Base-by-base conservation (phyloP, 2,797 vertebrate genomes). In the Australoheros facetus region DNA sequence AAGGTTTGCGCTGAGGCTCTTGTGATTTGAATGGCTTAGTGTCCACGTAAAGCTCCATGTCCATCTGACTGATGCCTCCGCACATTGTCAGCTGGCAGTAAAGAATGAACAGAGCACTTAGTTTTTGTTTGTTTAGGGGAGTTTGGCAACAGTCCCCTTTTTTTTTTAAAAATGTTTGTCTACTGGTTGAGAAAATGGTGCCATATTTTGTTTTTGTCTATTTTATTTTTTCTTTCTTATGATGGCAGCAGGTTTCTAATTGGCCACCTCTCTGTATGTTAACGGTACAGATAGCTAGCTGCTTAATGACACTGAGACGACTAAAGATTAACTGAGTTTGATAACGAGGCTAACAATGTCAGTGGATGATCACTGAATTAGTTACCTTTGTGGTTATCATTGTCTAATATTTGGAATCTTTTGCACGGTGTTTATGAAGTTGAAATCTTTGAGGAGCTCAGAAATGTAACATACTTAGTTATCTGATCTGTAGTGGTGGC, bases 401-500 rank as follows among this genome's bases (percentile, higher is more conserved):
- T 81, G 74, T 87, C 81, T 91, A 90, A 92, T 88, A 79, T 78
- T 85, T 86, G 72, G 83, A 78, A 79, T 88, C 72, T 91, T 80
- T 83, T 85, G 91, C 85, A 85, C 85, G 53, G 90, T 93, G 82
- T 93, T 90, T 70, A 90, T 94, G 88, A 95, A 93, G 93, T 93
- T 87, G 55, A 85, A 88, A 85, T 91, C 87, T 87, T 82, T 79
- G 79, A 87, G 79, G 82, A 94, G 89, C 85, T 93, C 90, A 90
- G 90, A 94, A 88, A 87, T 96, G 93, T 96, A 95, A 95, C 93
- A 91, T 93, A 88, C 81, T 90, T 95, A 93, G 88, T 92, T 93
- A 93, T 95, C 89, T 88, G 94, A 94, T 94, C 91, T 85, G 89
- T 95, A 95, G 93, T 93, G 94, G 94, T 93, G 95, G 92, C 94